These are phyloP conservation scores for Platorchestia sp. DNA, from an alignment of 1,140 invertebrate genomes.

Conservation along the genomic window DNA sequence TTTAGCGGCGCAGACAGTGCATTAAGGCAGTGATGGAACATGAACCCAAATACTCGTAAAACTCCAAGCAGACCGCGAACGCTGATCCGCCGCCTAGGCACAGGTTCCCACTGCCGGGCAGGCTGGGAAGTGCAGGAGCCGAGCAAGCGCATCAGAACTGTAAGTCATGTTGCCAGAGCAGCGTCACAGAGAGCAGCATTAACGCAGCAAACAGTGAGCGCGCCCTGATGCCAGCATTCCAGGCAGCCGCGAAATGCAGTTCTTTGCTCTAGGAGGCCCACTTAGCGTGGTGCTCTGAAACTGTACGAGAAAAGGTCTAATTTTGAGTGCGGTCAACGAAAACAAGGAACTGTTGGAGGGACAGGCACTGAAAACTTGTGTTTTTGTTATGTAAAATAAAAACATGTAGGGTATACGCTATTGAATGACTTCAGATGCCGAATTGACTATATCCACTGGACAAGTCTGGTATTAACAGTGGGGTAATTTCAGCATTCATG, in stretches of 20 bases:
- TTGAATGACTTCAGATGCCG: neutral
- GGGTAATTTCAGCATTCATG: neutral
- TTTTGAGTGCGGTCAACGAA: too few species aligned
- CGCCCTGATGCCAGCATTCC: too few species aligned
- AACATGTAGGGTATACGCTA: neutral
- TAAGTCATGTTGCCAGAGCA: neutral
- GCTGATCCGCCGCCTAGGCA: neutral
- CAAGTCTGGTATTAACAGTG: too few species aligned
- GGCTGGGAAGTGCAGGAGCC: neutral
- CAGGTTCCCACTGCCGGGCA: neutral
- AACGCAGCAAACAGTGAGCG: neutral
- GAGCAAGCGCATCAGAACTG: neutral
- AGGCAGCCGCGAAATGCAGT: neutral
- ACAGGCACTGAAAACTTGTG: neutral
- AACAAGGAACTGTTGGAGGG: neutral
- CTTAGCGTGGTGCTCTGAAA: neutral
- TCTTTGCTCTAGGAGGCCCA: neutral
- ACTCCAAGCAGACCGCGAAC: neutral
- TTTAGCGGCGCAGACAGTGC: neutral
- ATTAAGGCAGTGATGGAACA: constrained; percentile 7
- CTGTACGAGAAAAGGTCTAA: neutral
- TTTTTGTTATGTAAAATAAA: neutral
- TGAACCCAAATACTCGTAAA: neutral
- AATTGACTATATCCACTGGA: too few species aligned
- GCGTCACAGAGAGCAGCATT: neutral